Base-by-base conservation (phyloP, 1,140 invertebrate genomes). In the Dreissena polymorpha region DNA sequence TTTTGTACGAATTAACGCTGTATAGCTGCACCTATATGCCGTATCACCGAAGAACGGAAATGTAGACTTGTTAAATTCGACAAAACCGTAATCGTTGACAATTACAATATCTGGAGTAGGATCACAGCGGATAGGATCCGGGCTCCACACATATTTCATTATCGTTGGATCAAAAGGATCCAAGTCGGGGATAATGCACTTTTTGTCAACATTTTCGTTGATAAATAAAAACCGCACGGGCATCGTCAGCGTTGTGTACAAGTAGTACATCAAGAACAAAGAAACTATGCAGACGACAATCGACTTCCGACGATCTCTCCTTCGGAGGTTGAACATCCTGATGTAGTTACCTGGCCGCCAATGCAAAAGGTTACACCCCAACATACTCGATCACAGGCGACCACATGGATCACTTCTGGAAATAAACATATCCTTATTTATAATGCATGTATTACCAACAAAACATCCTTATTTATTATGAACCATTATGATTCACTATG, bases 181-280 rank as follows among this genome's bases (percentile, higher is more conserved):
- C 69, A 97, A 93, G 14, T 95, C 94, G 0, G 97, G 96, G 86
- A 98, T 97, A 1, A 95, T 95, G 90, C 97, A 98, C 23, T 96
- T 96, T 1, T 25, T 73, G 51, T 80, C 53, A 0, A 80, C 69
- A 50, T 86, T 83, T 39, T 71, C 57, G 50, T 85, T 83, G 10
- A 77, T 75, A 60, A 83, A 83, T 7, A 83, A 50, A 71, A 83
- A 83, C 25, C 81, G 39, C 18, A 83, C 81, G 0, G 81, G 81
- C 81, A 83, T 83, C 0, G 81, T 83, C 21, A 83, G 27, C 1
- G 81, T 71, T 23, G 65, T 29, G 25, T 63, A 83, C 2, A 77
- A 16, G 55, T 76, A 83, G 51, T 83, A 83, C 0, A 18, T 57
- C 0, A 75, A 0, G 16, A 75, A 21, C 18, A 73, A 18, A 0